Evolutionary conservation across 2,888 invertebrate species (phyloP).

Genomic region (Hemithea aestivaria): DNA sequence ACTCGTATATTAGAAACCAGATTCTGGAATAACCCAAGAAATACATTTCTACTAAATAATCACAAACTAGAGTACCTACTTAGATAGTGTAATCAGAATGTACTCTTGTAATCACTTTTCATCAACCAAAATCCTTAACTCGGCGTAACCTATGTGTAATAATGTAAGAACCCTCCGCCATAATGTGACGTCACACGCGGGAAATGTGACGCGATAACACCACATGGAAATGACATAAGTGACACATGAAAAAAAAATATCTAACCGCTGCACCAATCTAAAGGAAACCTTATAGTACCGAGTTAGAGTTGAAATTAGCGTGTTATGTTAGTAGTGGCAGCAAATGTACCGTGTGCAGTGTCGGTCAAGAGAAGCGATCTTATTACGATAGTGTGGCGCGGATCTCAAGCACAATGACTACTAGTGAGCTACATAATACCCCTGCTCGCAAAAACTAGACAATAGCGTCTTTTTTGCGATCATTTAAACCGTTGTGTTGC

Average conservation of each 20-base stretch:
- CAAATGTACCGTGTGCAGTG: conserved; percentile 30
- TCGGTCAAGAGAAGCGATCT: conserved; percentile 27
- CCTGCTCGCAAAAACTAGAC: no score
- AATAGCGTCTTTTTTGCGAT: no score
- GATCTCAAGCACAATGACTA: conserved; percentile 18
- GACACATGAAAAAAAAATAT: conserved; percentile 20
- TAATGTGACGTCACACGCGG: conserved; percentile 1
- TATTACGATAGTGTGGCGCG: conserved; percentile 27
- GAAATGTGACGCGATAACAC: conserved; percentile 26
- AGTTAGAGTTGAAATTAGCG: not conserved
- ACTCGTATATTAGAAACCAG: no score
- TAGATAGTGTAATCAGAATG: no score
- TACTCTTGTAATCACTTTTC: no score
- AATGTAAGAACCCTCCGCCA: conserved; percentile 19
- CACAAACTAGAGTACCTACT: no score
- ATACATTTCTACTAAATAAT: no score
- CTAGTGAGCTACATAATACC: no score
- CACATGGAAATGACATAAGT: conserved; percentile 28
- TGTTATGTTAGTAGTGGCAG: conserved; percentile 10
- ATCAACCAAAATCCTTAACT: conserved; percentile 2
- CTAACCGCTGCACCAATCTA: not conserved
- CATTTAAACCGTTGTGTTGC: no score
- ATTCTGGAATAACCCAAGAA: no score
- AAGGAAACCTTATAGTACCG: conserved; percentile 1
- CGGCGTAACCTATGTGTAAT: conserved; percentile 21